phyloP scores from a whole-genome alignment of 2,113 vertebrate genomes.

The Vireo altiloquus region DNA sequence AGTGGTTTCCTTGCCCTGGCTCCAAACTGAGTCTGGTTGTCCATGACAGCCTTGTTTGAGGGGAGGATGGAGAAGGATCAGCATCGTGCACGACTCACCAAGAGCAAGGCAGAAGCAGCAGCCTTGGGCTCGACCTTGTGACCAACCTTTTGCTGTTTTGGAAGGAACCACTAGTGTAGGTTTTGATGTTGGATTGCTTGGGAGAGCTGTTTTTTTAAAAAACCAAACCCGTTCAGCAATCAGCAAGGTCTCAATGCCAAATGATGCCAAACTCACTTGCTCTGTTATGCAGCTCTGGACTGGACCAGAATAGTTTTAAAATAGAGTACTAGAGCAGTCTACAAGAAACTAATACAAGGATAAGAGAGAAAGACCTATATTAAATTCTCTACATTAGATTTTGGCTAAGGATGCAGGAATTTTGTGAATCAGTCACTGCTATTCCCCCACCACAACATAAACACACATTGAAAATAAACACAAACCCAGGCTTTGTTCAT shows the following conservation, averaged over 20 bases:
- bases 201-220: not conserved
- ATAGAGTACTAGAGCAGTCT: not conserved
- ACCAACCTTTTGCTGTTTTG: not conserved
- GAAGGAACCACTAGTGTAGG: not conserved
- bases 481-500: not conserved
- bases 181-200: not conserved
- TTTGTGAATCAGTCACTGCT: not conserved
- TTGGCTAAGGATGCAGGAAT: not conserved
- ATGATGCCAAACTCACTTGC: not conserved
- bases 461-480: not conserved
- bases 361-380: not conserved
- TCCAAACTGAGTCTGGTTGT: not conserved
- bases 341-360: not conserved
- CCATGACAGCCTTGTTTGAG: not conserved
- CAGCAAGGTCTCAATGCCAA: not conserved
- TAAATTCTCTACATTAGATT: not conserved
- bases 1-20: not conserved
- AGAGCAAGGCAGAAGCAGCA: not conserved
- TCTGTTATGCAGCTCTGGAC: not conserved
- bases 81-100: rapidly evolving
- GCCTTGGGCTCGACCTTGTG: not conserved
- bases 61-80: not conserved
- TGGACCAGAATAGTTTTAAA: not conserved
- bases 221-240: not conserved
- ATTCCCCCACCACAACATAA: not conserved